Conservation (phyloP, 2,113 vertebrate genomes). For the Pseudorectes ferrugineus region DNA sequence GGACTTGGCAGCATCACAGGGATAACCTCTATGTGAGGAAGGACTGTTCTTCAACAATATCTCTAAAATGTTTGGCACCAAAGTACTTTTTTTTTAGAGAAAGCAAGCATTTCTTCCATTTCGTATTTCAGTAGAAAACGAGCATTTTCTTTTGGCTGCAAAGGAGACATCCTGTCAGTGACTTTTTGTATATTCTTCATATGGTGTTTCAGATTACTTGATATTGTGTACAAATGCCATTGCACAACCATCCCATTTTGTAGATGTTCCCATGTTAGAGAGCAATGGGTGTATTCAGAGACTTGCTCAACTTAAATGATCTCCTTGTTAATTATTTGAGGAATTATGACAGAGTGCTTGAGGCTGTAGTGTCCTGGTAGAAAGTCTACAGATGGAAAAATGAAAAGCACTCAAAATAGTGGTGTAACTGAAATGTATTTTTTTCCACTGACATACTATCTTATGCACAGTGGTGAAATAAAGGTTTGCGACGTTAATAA, state of each 20-base stretch:
- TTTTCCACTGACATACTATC: background rate
- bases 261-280: background rate
- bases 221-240: background rate
- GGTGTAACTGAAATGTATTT: background rate
- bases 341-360: background rate
- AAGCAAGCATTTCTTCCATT: constrained; percentile 27
- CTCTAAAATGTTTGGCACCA: constrained; percentile 55
- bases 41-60: constrained; percentile 66
- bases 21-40: constrained; percentile 60
- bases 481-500: background rate
- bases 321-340: constrained; percentile 10
- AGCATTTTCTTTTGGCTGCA: background rate
- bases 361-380: background rate
- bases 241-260: constrained; percentile 4
- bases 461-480: background rate
- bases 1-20: constrained; percentile 70
- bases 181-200: constrained; percentile 26
- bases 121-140: background rate
- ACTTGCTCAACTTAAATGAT: background rate
- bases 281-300: constrained; percentile 23
- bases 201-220: constrained; percentile 23
- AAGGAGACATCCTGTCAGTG: background rate
- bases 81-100: constrained; percentile 10
- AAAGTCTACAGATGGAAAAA: background rate
- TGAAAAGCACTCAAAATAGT: background rate